phyloP scores from a whole-genome alignment of 2,888 invertebrate species.

The Ernsta delagoae region DNA sequence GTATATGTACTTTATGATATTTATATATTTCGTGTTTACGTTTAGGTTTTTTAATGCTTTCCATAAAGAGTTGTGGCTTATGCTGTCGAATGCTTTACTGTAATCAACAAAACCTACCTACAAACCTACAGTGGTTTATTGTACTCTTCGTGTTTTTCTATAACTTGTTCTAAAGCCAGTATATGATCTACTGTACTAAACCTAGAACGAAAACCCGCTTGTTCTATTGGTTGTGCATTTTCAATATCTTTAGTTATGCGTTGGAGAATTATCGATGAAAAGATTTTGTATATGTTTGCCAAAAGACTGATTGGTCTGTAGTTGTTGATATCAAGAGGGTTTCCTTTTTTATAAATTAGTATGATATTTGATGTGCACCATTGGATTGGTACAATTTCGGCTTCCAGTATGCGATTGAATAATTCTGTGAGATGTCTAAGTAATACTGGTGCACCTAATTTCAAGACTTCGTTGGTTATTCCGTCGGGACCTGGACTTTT shows the following conservation, averaged over 20 bases:
- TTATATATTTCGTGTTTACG: slow-evolving; percentile 7
- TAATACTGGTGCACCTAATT: slow-evolving; percentile 16
- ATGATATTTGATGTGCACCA: slow-evolving; percentile 36
- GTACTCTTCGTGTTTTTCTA: slow-evolving; percentile 15
- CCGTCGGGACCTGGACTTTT: slow-evolving; percentile 27
- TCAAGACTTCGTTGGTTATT: slow-evolving; percentile 19
- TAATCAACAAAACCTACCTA: slow-evolving; percentile 12
- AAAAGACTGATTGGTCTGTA: slow-evolving; percentile 38
- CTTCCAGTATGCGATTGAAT: slow-evolving; percentile 27
- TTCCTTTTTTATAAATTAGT: slow-evolving; percentile 38
- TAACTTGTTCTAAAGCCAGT: slow-evolving; percentile 4
- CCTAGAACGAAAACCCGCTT: slow-evolving; percentile 34
- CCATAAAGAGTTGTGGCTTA: slow-evolving; percentile 9
- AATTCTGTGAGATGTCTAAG: slow-evolving; percentile 6
- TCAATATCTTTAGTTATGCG: slow-evolving; percentile 22
- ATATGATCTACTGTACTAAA: slow-evolving; percentile 27
- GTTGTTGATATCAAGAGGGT: slow-evolving; percentile 33
- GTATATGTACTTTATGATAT: not conserved
- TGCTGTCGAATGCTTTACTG: slow-evolving; percentile 12
- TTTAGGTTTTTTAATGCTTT: slow-evolving; percentile 5
- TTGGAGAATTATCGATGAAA: slow-evolving; percentile 21
- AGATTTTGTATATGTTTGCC: slow-evolving; percentile 34
- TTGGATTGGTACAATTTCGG: slow-evolving; percentile 19
- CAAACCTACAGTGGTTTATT: slow-evolving; percentile 8
- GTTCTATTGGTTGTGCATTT: slow-evolving; percentile 30